Evolutionary conservation across 2,797 vertebrate genomes (phyloP).

Genomic region (Adrianichthys oophorus): DNA sequence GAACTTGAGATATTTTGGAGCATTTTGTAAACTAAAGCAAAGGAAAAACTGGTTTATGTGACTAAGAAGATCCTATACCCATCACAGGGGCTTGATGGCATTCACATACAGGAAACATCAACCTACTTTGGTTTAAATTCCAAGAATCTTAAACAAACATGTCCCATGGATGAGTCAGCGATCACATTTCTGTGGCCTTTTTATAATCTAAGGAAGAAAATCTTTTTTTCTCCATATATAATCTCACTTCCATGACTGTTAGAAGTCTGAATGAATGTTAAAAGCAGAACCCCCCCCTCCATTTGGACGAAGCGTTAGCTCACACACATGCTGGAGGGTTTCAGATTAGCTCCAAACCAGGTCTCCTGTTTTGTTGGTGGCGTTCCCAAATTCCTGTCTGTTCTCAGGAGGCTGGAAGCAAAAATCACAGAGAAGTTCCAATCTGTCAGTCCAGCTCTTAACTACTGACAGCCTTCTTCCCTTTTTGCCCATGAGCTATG

Average conservation of each 20-base stretch:
- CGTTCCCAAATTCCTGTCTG: slow-evolving; percentile 73
- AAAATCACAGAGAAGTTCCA: slow-evolving; percentile 62
- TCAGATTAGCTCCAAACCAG: slow-evolving; percentile 53
- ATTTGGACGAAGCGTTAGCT: slow-evolving; percentile 52
- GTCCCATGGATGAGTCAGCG: slow-evolving; percentile 31
- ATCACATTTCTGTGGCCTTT: slow-evolving; percentile 36
- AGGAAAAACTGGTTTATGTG: slow-evolving; percentile 1
- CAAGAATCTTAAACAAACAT: slow-evolving; percentile 2
- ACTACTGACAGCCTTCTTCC: slow-evolving; percentile 61
- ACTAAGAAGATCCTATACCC: too few species aligned
- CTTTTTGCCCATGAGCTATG: slow-evolving; percentile 52
- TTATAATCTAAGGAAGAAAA: slow-evolving; percentile 41
- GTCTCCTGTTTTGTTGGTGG: slow-evolving; percentile 60
- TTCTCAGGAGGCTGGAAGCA: slow-evolving; percentile 70
- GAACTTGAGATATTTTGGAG: slow-evolving; percentile 14
- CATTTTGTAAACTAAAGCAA: slow-evolving; percentile 6
- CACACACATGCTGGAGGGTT: slow-evolving; percentile 49
- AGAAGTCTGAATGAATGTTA: slow-evolving; percentile 24
- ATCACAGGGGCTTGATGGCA: too few species aligned
- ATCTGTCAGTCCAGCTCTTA: slow-evolving; percentile 67
- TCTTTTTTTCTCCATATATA: neutral
- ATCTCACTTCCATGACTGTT: slow-evolving; percentile 43
- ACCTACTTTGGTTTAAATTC: too few species aligned
- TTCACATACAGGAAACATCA: too few species aligned
- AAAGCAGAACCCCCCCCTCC: slow-evolving; percentile 49